A percentile compares a stretch with the other conserved stretches of the same genome.
Evolutionary conservation across 2,113 vertebrate genomes (phyloP).

Genomic region (Rhinolophus ferrumequinum): DNA sequence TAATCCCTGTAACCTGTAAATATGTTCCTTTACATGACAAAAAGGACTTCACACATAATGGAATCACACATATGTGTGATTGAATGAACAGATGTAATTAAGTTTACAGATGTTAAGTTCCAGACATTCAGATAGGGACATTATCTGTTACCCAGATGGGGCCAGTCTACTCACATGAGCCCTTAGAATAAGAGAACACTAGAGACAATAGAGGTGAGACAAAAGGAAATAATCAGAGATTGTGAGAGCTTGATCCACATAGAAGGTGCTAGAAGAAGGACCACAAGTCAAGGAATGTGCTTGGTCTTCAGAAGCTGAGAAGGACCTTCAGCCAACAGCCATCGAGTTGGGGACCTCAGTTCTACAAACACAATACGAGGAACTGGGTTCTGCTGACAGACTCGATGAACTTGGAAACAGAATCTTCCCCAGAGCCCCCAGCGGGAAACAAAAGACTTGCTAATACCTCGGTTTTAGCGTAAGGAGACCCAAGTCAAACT

Average conservation of each 20-base stretch:
- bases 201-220: not conserved
- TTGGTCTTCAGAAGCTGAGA: not conserved
- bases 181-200: not conserved
- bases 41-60: not conserved
- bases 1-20: not conserved
- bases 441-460: not conserved
- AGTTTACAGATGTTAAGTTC: not conserved
- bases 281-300: not conserved
- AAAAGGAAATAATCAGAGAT: not conserved
- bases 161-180: not conserved
- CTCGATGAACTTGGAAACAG: not conserved
- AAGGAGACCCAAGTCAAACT: not conserved
- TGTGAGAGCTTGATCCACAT: not conserved
- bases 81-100: not conserved
- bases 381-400: not conserved
- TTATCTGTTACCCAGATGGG: not conserved
- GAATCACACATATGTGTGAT: not conserved
- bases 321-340: not conserved
- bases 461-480: not conserved
- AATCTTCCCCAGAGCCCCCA: not conserved
- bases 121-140: not conserved
- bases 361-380: not conserved
- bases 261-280: not conserved
- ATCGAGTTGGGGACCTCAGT: not conserved
- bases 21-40: not conserved